These are phyloP conservation scores for Noctua pronuba DNA, from an alignment of 2,888 invertebrate species.

Conservation along the genomic window DNA sequence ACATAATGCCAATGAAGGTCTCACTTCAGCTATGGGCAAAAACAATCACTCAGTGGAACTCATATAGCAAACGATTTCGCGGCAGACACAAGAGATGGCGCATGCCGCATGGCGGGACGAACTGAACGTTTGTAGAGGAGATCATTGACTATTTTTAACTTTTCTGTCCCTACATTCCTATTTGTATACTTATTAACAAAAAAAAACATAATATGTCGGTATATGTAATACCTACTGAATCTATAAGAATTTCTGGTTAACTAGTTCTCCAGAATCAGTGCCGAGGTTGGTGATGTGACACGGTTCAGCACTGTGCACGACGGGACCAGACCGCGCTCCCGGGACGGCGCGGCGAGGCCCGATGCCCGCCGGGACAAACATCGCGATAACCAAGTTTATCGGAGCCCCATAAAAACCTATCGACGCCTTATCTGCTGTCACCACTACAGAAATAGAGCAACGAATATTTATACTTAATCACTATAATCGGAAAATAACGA, in stretches of 20 bases:
- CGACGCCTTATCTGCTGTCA: conserved; percentile 69
- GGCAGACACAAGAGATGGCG: neutral
- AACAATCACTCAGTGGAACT: neutral
- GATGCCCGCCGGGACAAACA: conserved; percentile 58
- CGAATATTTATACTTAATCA: conserved; percentile 79
- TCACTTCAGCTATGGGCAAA: neutral
- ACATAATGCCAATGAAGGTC: neutral
- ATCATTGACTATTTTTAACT: neutral
- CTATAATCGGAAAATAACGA: conserved; percentile 86
- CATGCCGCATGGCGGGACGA: neutral
- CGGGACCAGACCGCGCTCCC: neutral
- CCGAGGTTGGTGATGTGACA: neutral
- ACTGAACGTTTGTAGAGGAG: neutral
- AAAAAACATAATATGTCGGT: neutral
- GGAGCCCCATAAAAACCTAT: conserved; percentile 68
- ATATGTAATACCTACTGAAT: neutral
- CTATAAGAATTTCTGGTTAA: neutral
- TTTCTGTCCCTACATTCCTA: neutral
- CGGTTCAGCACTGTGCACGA: neutral
- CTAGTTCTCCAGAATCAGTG: neutral
- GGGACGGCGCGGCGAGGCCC: neutral
- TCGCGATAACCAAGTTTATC: conserved; percentile 73
- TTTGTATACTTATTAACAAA: neutral
- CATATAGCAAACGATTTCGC: neutral
- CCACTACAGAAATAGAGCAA: conserved; percentile 72